Percentiles rank a stretch among this genome's conserved stretches.
Conservation (phyloP, 2,888 invertebrate species). For the Philaethria dido region DNA sequence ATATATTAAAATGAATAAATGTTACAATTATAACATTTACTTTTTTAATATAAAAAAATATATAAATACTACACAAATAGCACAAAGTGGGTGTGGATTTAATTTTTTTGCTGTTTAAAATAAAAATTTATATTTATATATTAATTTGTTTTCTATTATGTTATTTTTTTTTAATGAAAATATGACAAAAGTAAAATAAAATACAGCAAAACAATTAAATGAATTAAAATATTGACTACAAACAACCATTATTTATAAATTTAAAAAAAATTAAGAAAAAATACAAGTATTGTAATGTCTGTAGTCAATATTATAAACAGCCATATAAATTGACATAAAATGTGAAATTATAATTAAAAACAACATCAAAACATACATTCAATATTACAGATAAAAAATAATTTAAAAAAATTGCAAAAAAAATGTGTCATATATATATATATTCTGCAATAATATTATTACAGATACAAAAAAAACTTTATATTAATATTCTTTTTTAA, state of each 20-base stretch:
- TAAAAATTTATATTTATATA: too few relatives aligned
- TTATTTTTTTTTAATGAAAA: too few relatives aligned
- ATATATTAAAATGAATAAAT: constrained; percentile 12
- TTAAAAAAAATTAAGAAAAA: not conserved
- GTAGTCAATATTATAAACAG: constrained; percentile 1
- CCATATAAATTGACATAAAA: too few relatives aligned
- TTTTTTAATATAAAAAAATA: constrained; percentile 10
- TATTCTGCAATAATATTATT: not conserved
- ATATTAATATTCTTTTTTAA: too few relatives aligned
- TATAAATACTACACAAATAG: not conserved
- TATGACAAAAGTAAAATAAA: too few relatives aligned
- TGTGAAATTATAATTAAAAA: not conserved
- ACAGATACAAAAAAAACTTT: not conserved
- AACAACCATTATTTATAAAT: not conserved
- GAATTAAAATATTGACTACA: not conserved
- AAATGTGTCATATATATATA: not conserved
- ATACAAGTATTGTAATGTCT: not conserved
- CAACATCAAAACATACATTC: not conserved
- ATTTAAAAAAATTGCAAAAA: not conserved
- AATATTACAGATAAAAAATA: not conserved
- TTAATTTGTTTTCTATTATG: too few relatives aligned
- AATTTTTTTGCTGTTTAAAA: constrained; percentile 9
- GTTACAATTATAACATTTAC: not conserved
- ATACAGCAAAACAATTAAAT: constrained; percentile 3
- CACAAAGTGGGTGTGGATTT: not conserved